These are phyloP conservation scores for Porites evermanni DNA, from an alignment of 92 coral and sea anemone genomes.

Conservation along the genomic window DNA sequence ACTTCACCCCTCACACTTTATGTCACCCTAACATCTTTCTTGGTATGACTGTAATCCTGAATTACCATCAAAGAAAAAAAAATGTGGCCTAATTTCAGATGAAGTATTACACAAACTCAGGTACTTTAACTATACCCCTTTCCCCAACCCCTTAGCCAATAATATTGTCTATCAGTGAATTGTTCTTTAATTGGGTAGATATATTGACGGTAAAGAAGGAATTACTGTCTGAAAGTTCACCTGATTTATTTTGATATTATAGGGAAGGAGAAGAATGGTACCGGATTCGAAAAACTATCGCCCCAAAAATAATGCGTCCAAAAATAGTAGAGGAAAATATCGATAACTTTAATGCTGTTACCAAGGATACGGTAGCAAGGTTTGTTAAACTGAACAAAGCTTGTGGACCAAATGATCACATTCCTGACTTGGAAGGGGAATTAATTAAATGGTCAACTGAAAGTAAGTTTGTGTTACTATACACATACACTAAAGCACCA, in stretches of 20 bases:
- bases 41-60: no score
- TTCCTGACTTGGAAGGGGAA: conserved; percentile 57
- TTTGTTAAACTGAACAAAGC: conserved; percentile 34
- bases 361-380: conserved; percentile 55
- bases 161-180: no score
- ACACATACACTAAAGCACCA: neutral
- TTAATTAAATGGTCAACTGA: conserved; percentile 61
- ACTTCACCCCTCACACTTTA: no score
- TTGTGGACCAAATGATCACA: conserved; percentile 24
- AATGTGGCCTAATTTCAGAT: no score
- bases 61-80: no score
- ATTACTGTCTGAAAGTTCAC: no score
- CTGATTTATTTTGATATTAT: neutral
- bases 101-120: no score
- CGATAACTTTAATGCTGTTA: conserved; percentile 58
- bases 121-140: no score
- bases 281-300: conserved; percentile 15
- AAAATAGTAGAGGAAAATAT: conserved; percentile 61
- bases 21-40: no score
- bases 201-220: no score
- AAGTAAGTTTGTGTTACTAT: conserved; percentile 26
- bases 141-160: no score
- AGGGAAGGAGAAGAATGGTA: conserved; percentile 57
- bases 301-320: conserved; percentile 62
- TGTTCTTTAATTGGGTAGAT: no score